A percentile compares a stretch with the other conserved stretches of the same genome.
Evolutionary conservation across 2,797 vertebrate genomes (phyloP).

Genomic region (Nannoperca australis): DNA sequence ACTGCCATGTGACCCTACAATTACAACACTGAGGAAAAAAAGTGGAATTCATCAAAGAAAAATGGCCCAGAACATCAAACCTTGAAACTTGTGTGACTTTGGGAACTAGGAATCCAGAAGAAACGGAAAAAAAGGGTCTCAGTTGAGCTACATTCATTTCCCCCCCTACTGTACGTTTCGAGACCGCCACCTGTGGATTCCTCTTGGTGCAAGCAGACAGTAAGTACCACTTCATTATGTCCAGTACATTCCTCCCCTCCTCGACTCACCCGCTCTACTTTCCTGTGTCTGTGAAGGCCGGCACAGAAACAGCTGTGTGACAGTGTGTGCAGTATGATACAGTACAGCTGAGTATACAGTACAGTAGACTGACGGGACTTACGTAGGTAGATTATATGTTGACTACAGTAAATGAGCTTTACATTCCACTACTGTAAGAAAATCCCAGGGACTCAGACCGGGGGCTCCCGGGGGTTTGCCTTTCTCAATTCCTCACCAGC

Average conservation of each 20-base stretch:
- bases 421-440: conserved; percentile 83
- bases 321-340: conserved; percentile 77
- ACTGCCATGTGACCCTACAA: conserved; percentile 84
- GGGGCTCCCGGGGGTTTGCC: conserved; percentile 33
- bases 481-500: conserved; percentile 58
- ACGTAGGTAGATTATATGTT: conserved; percentile 80
- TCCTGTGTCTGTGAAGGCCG: conserved; percentile 70
- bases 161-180: conserved; percentile 50
- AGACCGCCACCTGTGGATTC: conserved; percentile 72
- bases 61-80: conserved; percentile 59
- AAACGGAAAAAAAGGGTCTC: conserved; percentile 75
- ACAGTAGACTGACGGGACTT: conserved; percentile 78
- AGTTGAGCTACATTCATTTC: conserved; percentile 90
- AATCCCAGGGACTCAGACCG: conserved; percentile 61
- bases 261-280: conserved; percentile 24
- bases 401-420: conserved; percentile 84
- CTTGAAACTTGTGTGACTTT: conserved; percentile 61
- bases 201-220: conserved; percentile 73
- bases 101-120: conserved; percentile 58
- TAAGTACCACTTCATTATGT: conserved; percentile 80
- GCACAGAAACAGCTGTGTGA: conserved; percentile 77
- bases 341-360: conserved; percentile 81
- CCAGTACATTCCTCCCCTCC: conserved; percentile 80
- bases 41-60: conserved; percentile 50
- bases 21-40: conserved; percentile 82